Conservation (phyloP, 2,888 invertebrate genomes). For the Heteropelma amictum region DNA sequence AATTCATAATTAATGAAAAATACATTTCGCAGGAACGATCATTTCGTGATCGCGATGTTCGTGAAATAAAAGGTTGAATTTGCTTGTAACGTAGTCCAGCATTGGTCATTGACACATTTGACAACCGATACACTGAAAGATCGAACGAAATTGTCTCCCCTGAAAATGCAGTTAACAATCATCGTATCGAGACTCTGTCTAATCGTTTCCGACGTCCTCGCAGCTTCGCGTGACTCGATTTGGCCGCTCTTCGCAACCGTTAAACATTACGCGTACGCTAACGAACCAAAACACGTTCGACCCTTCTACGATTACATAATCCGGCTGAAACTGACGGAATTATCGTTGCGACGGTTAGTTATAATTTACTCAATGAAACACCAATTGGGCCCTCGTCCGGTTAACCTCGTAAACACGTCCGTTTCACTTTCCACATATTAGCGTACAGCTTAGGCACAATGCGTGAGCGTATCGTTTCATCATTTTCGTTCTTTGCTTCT, state of each 20-base stretch:
- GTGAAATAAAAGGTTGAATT: too few relatives aligned
- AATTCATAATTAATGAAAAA: too few relatives aligned
- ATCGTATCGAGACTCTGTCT: neutral
- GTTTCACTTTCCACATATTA: constrained; percentile 41
- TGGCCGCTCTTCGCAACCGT: neutral
- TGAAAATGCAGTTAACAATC: too few relatives aligned
- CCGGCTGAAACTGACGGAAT: constrained; percentile 36
- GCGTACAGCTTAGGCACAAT: too few relatives aligned
- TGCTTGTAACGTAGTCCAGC: too few relatives aligned
- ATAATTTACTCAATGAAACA: constrained; percentile 51
- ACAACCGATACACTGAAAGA: too few relatives aligned
- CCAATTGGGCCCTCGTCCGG: constrained; percentile 48
- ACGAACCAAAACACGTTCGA: constrained; percentile 15
- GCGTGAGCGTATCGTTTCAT: too few relatives aligned
- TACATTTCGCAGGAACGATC: too few relatives aligned
- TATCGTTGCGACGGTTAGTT: constrained; percentile 49
- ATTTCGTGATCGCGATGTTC: too few relatives aligned
- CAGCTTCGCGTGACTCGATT: neutral
- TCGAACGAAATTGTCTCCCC: too few relatives aligned
- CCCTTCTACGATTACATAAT: neutral
- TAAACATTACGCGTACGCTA: neutral
- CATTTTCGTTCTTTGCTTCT: constrained; percentile 49
- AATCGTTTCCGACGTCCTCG: neutral
- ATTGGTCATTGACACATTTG: too few relatives aligned
- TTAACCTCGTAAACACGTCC: constrained; percentile 36